Evolutionary conservation across 2,797 vertebrate species (phyloP), one percentile per base, ranked within the genome.

Genomic region (Eulemur albifrons): DNA sequence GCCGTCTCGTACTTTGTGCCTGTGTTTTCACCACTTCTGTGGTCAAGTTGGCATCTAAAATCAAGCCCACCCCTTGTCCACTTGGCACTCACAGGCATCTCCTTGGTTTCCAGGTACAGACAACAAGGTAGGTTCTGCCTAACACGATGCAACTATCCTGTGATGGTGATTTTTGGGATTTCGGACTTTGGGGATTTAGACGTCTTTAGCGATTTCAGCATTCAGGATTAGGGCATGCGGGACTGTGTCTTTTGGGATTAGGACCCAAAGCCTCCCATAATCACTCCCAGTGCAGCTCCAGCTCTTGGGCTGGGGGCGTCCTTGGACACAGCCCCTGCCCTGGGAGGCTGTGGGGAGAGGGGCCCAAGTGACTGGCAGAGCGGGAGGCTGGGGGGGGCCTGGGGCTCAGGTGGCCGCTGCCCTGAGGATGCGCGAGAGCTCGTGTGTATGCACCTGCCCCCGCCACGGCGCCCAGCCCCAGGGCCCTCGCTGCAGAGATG

Each of bases 401-500:
- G 75, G 81, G 52, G 8, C 23, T 32, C 13, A 9, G 4, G 20
- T 9, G 4, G 38, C 32, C 4, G 32, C 14, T 27, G 76, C 23
- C 52, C 13, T 0, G 0, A 1, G 0, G 23, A 35, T 38, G 52
- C 13, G 2, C 7, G 12, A 1, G n/a, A 17, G 23, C 30, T n/a
- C 4, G 5, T 5, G 72, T 4, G 43, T 14, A 3, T 50, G 27
- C 45, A 30, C 1, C 0, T 2, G 2, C 4, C 0, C 23, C 7
- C 0, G 45, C 70, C 3, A 0, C n/a, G 1, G 2, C 13, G 14
- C 38, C 13, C 12, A 2, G 7, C 10, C 30, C 57, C 7, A 0
- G 27, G 48, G 40, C 25, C 38, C 52, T 4, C 6, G 32, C 25
- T 15, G 14, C 3, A 0, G n/a, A 4, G 73, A 40, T 12, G 8